Conservation (phyloP, 2,888 invertebrate species). For the Hylaea fasciaria region DNA sequence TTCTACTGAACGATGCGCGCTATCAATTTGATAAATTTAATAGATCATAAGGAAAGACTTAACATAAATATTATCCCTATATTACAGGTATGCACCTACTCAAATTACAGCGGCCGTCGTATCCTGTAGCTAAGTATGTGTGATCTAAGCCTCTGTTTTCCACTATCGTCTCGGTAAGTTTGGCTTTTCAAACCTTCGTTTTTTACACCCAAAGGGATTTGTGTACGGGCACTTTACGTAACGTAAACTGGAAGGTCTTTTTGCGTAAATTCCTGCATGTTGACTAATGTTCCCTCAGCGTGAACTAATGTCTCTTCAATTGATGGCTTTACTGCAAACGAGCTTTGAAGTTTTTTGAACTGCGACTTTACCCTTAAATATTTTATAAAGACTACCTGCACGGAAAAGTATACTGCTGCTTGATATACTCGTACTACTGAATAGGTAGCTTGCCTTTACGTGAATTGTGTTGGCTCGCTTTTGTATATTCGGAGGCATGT, state of each 20-base stretch:
- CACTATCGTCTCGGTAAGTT: constrained; percentile 52
- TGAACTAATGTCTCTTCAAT: constrained; percentile 55
- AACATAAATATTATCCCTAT: no score
- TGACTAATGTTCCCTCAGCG: constrained; percentile 51
- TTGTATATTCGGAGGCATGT: not conserved
- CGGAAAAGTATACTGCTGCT: not conserved
- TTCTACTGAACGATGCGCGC: no score
- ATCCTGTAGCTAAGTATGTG: not conserved
- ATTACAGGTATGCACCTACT: no score
- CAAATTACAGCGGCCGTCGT: not conserved
- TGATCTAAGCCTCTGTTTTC: constrained; percentile 9
- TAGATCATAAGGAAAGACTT: no score
- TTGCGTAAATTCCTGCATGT: constrained; percentile 51
- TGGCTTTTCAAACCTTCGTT: constrained; percentile 65
- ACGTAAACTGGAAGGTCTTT: constrained; percentile 48
- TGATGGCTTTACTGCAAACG: constrained; percentile 46
- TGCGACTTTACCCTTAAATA: constrained; percentile 30
- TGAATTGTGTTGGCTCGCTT: constrained; percentile 2
- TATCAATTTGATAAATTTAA: no score
- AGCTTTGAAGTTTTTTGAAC: constrained; percentile 41
- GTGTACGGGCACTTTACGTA: constrained; percentile 56
- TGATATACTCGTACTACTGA: not conserved
- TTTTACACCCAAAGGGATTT: constrained; percentile 66
- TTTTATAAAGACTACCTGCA: constrained; percentile 24
- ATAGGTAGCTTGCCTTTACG: not conserved